Percentiles rank a stretch among this genome's conserved stretches.
Evolutionary conservation across 2,888 invertebrate genomes (phyloP).

Genomic region (Drosophila mimica): DNA sequence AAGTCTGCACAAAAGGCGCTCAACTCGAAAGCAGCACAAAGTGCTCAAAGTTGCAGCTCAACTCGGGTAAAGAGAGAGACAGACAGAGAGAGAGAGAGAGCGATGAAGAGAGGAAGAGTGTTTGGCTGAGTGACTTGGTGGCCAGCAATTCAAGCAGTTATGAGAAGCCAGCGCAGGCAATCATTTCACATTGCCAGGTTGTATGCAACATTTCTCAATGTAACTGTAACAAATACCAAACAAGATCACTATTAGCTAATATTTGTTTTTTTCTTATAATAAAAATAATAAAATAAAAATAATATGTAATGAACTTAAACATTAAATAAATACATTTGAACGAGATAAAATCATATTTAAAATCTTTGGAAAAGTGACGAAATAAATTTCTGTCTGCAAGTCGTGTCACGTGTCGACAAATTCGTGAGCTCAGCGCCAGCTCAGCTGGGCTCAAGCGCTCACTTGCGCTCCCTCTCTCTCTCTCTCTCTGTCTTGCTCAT

Average conservation of each 20-base stretch:
- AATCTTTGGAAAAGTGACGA: neutral
- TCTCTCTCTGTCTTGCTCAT: neutral
- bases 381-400: neutral
- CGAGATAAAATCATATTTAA: neutral
- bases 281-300: neutral
- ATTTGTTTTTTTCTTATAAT: neutral
- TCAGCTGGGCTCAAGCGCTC: constrained; percentile 8
- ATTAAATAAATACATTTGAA: neutral
- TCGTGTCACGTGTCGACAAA: neutral
- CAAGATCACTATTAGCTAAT: neutral
- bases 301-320: neutral
- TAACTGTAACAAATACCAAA: neutral
- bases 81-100: neutral
- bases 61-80: neutral
- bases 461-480: neutral
- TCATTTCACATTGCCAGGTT: neutral
- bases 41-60: constrained; percentile 7
- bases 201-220: neutral
- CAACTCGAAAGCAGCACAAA: constrained; percentile 20
- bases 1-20: constrained; percentile 72
- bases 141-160: constrained; percentile 6
- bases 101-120: neutral
- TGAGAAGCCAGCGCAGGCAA: neutral
- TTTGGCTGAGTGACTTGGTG: neutral
- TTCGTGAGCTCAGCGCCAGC: neutral